These are phyloP conservation scores for Clarias platycephalus DNA, from an alignment of 2,797 vertebrate species.

Conservation along the genomic window DNA sequence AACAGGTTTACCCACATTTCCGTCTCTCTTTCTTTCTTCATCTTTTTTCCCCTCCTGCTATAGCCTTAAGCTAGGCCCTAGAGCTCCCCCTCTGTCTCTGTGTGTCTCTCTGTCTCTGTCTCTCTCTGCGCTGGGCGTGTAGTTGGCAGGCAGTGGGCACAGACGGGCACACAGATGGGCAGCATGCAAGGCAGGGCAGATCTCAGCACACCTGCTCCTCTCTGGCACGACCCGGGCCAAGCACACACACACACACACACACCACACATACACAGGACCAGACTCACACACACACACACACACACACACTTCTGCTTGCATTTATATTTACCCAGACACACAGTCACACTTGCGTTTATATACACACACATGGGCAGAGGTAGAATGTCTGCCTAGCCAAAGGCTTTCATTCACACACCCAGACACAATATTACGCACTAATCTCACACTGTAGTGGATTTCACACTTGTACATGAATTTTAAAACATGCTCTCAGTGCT, in stretches of 20 bases:
- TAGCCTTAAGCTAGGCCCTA: slow-evolving; percentile 5
- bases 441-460: slow-evolving; percentile 11
- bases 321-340: slow-evolving; percentile 45
- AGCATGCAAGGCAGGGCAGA: slow-evolving; percentile 76
- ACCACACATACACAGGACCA: background rate
- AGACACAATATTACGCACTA: slow-evolving; percentile 31
- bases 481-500: background rate
- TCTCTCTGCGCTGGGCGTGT: slow-evolving; percentile 50
- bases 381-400: slow-evolving; percentile 43
- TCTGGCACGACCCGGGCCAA: slow-evolving; percentile 69
- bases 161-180: slow-evolving; percentile 84
- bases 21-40: slow-evolving; percentile 1
- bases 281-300: slow-evolving; percentile 11
- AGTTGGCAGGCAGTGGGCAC: slow-evolving; percentile 77
- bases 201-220: slow-evolving; percentile 80
- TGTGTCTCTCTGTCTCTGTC: slow-evolving; percentile 31
- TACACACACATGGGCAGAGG: slow-evolving; percentile 54
- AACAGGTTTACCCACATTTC: slow-evolving; percentile 36
- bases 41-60: slow-evolving; percentile 6
- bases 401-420: slow-evolving; percentile 37
- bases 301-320: slow-evolving; percentile 53
- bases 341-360: slow-evolving; percentile 30
- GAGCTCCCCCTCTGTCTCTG: slow-evolving; percentile 22
- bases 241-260: slow-evolving; percentile 42
- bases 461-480: slow-evolving; percentile 22